A percentile compares a stretch with the other conserved stretches of the same genome.
These are phyloP conservation scores for Chiroxiphia lanceolata DNA, from an alignment of 2,797 vertebrate genomes.

Conservation along the genomic window DNA sequence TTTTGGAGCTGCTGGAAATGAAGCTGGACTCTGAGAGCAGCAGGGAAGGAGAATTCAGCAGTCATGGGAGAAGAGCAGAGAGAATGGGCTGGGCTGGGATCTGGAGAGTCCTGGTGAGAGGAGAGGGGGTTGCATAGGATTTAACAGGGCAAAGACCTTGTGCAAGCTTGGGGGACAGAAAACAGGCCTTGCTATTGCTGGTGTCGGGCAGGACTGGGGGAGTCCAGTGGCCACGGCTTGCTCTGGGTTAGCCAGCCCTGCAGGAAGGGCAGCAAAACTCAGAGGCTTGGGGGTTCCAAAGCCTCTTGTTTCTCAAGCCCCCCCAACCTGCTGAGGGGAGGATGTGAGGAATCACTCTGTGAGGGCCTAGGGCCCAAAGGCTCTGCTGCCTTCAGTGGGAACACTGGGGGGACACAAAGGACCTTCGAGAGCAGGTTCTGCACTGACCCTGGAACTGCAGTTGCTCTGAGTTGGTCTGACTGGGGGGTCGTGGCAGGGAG, in stretches of 20 bases:
- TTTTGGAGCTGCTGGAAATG: not conserved
- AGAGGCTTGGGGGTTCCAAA: not conserved
- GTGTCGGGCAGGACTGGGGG: not conserved
- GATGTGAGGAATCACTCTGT: not conserved
- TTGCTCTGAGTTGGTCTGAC: not conserved
- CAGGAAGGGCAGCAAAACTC: not conserved
- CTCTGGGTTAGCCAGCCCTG: not conserved
- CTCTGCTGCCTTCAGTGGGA: not conserved
- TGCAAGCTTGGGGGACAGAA: not conserved
- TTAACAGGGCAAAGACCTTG: slow-evolving; percentile 33
- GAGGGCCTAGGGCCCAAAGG: not conserved
- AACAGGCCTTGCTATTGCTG: slow-evolving; percentile 46
- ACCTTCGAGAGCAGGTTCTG: not conserved
- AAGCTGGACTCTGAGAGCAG: not conserved
- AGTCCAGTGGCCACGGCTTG: not conserved
- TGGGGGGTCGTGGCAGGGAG: not conserved
- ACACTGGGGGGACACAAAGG: not conserved
- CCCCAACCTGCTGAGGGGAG: not conserved
- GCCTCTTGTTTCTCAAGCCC: not conserved
- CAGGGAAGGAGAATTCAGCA: not conserved
- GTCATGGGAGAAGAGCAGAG: not conserved
- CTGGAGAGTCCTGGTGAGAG: not conserved
- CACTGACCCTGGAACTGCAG: not conserved
- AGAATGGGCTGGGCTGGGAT: not conserved
- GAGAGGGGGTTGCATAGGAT: slow-evolving; percentile 50